Base-by-base conservation (phyloP, 2,888 invertebrate species). In the Machimus rusticus region DNA sequence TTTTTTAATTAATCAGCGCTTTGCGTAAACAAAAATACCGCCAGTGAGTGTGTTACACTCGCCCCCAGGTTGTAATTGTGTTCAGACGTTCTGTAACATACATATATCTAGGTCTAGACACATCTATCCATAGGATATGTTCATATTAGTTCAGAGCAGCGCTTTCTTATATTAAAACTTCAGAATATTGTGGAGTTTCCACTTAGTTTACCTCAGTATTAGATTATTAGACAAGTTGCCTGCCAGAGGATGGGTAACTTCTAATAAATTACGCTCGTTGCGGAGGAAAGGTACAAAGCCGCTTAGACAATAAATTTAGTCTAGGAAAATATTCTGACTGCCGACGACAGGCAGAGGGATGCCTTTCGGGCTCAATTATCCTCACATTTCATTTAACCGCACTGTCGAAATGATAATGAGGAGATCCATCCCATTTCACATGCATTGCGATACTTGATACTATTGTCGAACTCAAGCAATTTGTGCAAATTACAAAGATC, bases 1-100 rank as follows among this genome's bases (percentile, higher is more conserved):
- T 86, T 86, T 86, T 77, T 86, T 86, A 76, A 86, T 86, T 74
- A 86, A 86, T 86, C 86, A 86, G 51, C 76, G 51, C 51, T 74
- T 86, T 39, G 51, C 39, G 74, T 84, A 74, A 74, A 43, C 37
- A 39, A 76, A 76, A 76, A 37, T 76, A 76, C 39, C 39, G 76
- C 76, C n/a, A 37, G 28, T n/a, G 76, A 76, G 39, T 76, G 76
- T 76, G 34, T 76, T 39, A 76, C 76, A 76, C 76, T n/a, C 76
- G 9, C n/a, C 28, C 57, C 66, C 66, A 66, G 51, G 66, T 66
- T 66, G 81, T 81, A 81, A 81, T 81, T 55, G 81, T 81, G 81
- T 81, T 34, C 43, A 78, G 34, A 78, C 78, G 19, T 39, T 37
- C 19, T 5, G n/a, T 39, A n/a, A n/a, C n/a, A 19, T 37, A 39